A percentile compares a stretch with the other conserved stretches of the same genome.
phyloP scores from a whole-genome alignment of 2,113 vertebrate species.

The Sorex araneus region DNA sequence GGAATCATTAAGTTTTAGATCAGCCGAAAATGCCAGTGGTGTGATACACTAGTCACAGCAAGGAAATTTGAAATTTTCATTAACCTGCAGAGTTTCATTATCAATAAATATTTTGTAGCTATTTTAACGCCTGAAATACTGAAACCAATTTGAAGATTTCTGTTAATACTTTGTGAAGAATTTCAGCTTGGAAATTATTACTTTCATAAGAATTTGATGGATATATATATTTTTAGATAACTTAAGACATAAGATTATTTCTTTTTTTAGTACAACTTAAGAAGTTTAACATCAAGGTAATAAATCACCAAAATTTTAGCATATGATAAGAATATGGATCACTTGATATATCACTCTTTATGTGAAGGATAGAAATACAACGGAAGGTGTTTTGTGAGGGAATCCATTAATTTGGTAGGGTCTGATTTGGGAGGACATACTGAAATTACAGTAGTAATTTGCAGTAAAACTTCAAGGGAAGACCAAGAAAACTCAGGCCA shows the following conservation, averaged over 20 bases:
- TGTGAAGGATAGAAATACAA: background rate
- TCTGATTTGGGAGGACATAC: background rate
- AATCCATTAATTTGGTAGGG: background rate
- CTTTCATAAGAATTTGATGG: background rate
- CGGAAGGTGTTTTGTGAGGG: background rate
- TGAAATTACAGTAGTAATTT: conserved; percentile 41
- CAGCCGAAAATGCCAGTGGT: background rate
- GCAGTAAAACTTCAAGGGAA: background rate
- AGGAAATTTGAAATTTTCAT: conserved; percentile 41
- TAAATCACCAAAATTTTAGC: background rate
- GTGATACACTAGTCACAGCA: background rate
- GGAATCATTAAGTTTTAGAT: background rate
- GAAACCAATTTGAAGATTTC: conserved; percentile 31
- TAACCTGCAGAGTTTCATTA: background rate
- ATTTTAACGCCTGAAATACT: conserved; percentile 51
- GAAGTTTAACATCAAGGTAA: background rate
- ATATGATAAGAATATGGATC: background rate
- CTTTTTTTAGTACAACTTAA: conserved; percentile 46
- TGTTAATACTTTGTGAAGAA: background rate
- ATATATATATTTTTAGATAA: no score
- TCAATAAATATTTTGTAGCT: background rate
- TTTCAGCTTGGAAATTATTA: background rate
- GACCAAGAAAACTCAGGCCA: background rate
- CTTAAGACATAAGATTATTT: conserved; percentile 39
- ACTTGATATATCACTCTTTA: background rate